Percentiles rank a stretch among this genome's conserved stretches.
These are phyloP conservation scores for Gopherus evgoodei DNA, from an alignment of 2,113 vertebrate genomes.

Conservation along the genomic window DNA sequence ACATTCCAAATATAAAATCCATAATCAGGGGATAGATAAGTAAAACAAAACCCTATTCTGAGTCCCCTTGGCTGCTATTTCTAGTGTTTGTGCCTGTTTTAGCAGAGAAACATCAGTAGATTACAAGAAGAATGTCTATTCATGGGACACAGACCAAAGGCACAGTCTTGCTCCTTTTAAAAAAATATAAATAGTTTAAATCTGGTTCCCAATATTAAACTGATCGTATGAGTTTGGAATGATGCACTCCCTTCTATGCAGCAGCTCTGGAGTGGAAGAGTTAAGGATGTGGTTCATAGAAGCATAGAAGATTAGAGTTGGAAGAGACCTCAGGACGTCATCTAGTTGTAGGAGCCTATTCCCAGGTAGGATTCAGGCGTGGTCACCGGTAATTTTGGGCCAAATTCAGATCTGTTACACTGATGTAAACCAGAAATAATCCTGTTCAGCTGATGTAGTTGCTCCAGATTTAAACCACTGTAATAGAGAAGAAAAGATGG, in stretches of 20 bases:
- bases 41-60: accelerated
- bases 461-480: no score
- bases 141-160: accelerated
- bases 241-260: neutral
- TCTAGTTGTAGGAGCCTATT: neutral
- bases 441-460: no score
- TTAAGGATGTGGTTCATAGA: neutral
- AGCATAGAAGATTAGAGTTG: no score
- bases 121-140: accelerated
- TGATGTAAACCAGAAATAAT: no score
- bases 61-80: accelerated
- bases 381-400: neutral
- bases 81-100: accelerated
- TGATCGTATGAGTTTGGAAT: neutral
- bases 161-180: neutral
- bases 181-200: accelerated
- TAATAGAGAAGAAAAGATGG: no score
- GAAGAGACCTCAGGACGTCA: no score
- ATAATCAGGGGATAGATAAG: accelerated
- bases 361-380: neutral
- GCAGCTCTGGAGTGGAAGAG: neutral
- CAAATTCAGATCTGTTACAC: neutral
- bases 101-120: neutral
- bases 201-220: neutral
- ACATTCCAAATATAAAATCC: neutral